phyloP scores from a whole-genome alignment of 2,888 invertebrate genomes.

The Troides oblongomaculatus region DNA sequence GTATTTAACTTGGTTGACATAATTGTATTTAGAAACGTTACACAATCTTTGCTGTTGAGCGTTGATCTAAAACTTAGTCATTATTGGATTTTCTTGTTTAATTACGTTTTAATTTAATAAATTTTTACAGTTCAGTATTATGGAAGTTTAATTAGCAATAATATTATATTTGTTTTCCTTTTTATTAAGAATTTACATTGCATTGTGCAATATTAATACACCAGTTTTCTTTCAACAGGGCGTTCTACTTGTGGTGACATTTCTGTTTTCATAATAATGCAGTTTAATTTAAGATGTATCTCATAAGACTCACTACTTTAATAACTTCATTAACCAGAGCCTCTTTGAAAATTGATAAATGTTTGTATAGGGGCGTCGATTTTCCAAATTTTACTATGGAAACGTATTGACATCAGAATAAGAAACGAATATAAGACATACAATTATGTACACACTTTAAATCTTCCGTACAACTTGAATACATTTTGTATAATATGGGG shows the following conservation, averaged over 20 bases:
- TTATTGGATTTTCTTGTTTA: background rate
- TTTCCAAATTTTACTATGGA: background rate
- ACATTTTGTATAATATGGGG: no score
- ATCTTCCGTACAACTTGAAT: no score
- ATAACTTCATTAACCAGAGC: no score
- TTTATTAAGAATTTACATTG: no score
- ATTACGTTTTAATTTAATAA: background rate
- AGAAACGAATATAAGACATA: background rate
- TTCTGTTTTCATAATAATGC: no score
- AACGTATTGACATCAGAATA: background rate
- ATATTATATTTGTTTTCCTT: background rate
- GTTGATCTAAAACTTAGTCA: background rate
- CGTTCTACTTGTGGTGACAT: no score
- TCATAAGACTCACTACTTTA: no score
- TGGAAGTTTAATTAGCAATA: background rate
- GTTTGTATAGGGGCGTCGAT: background rate
- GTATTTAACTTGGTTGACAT: conserved; percentile 1
- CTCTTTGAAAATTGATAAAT: background rate
- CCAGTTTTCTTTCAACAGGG: no score
- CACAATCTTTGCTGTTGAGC: conserved; percentile 1
- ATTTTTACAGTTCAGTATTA: background rate
- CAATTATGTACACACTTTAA: background rate
- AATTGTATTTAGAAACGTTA: background rate
- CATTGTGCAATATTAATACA: background rate
- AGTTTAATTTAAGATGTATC: no score